phyloP scores from a whole-genome alignment of 1,140 invertebrate genomes.

The Ceratosolen fusciceps region DNA sequence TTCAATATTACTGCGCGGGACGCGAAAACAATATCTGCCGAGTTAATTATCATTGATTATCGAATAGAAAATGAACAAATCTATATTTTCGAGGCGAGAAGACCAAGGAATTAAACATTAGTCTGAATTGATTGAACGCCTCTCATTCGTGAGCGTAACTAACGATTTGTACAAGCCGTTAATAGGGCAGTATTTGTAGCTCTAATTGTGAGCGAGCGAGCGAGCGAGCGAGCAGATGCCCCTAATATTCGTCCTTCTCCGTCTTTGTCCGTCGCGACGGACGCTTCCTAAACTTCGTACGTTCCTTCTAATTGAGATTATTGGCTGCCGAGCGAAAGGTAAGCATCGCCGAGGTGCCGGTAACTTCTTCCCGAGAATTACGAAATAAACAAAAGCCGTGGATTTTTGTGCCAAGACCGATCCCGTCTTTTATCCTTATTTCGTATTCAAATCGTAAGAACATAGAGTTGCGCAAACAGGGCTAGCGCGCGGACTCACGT shows the following conservation, averaged over 20 bases:
- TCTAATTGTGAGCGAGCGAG: background rate
- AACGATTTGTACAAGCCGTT: background rate
- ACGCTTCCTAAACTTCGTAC: background rate
- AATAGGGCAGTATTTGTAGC: background rate
- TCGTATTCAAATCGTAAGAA: constrained; percentile 15
- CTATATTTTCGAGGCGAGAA: background rate
- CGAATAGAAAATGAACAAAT: no score
- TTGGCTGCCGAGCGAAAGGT: constrained; percentile 3
- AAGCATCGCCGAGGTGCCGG: background rate
- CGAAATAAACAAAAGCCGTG: background rate
- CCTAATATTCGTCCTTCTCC: no score
- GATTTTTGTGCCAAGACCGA: no score
- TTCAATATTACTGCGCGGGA: no score
- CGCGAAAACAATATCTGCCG: no score
- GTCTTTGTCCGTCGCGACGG: background rate
- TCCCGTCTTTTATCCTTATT: background rate
- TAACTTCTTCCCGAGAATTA: background rate
- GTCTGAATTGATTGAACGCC: background rate
- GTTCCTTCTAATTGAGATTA: constrained; percentile 10
- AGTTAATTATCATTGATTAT: no score
- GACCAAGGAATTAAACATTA: no score
- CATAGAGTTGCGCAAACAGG: background rate
- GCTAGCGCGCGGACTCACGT: constrained; percentile 4
- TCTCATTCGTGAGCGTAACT: background rate
- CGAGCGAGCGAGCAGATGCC: background rate